Base-by-base conservation (phyloP, 2,797 vertebrate genomes). In the Coreius guichenoti region DNA sequence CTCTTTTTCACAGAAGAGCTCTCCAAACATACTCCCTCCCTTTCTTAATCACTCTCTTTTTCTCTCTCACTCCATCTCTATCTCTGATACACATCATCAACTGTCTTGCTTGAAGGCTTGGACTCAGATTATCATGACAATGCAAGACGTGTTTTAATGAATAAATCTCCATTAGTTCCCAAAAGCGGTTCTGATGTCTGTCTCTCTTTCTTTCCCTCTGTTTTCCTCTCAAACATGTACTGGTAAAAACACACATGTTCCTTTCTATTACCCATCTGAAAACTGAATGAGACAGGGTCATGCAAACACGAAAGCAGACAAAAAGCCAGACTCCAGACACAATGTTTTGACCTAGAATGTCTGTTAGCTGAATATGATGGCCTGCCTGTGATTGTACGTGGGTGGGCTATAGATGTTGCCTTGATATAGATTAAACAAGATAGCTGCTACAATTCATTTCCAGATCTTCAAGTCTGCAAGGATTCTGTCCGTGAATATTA, bases 141-240 rank as follows among this genome's bases (percentile, higher is more conserved):
- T 79, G 88, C 89, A 88, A 90, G 88, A 70, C 80, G 78, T 68
- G 79, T 67, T 89, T 91, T 92, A 89, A 92, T 92, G 85, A 91
- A 86, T 89, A 89, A 87, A 90, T 91, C 90, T 88, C 87, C 90
- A 89, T 91, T 89, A 91, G 87, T 87, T 87, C 86, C 87, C 90
- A 86, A 86, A 89, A 90, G 83, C 63, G 58, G 36, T 86, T 85
- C 58, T 54, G 26, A 65, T 67, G n/a, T 75, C 9, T 70, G 47
- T 39, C 36, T 67, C 13, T 81, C 82, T 26, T 17, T 43, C 16
- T 12, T 56, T 65, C 29, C 6, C 49, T 63, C 56, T 9, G 16
- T 39, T 31, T 7, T 36, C 29, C 73, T 45, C 26, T 39, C 43
- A 26, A 49, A 79, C 54, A 61, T 33, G 45, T 74, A 68, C 23